Evolutionary conservation across 2,113 vertebrate genomes (phyloP), one percentile per base, ranked within the genome.

Genomic region (Vulpes lagopus): DNA sequence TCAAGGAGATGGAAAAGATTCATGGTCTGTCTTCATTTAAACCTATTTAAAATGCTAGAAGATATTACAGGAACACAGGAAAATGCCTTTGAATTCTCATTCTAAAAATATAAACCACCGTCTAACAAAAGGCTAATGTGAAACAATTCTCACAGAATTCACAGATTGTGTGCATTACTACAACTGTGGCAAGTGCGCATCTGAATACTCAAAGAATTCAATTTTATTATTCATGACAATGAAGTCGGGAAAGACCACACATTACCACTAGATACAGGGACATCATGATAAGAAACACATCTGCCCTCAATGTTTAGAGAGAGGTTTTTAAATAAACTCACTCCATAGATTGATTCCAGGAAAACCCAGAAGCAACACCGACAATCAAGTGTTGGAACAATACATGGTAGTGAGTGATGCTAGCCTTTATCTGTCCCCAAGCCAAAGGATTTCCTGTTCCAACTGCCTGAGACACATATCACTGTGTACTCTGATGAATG

Each of bases 371-470:
- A 73, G 53, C 25, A n/a, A 35, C 73, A 59, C 12, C 43, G 27
- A 89, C 86, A 95, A 79, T 69, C 43, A 30, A 89, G 32, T 16
- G 0, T 25, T 71, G 86, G 91, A 81, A 88, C 85, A 96, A 82
- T 57, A 55, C 25, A 2, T 22, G 84, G 91, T 32, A 62, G 59
- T 78, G 94, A 94, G 76, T 84, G 76, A 89, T 17, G 15, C 74
- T 27, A 2, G 9, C 51, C 19, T 62, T 38, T 17, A 74, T 79
- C 90, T 38, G 35, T 32, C 76, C 91, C 71, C 22, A 10, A 93
- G 82, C 82, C 3, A 2, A 79, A 57, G 73, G 89, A 93, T 95
- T 97, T 98, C 89, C 95, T 95, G 90, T 90, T 20, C 74, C 89
- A 59, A 87, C 62, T 16, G 20, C 69, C 80, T 85, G 32, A 92